phyloP scores from a whole-genome alignment of 2,113 vertebrate species.

The Hydropotes inermis region DNA sequence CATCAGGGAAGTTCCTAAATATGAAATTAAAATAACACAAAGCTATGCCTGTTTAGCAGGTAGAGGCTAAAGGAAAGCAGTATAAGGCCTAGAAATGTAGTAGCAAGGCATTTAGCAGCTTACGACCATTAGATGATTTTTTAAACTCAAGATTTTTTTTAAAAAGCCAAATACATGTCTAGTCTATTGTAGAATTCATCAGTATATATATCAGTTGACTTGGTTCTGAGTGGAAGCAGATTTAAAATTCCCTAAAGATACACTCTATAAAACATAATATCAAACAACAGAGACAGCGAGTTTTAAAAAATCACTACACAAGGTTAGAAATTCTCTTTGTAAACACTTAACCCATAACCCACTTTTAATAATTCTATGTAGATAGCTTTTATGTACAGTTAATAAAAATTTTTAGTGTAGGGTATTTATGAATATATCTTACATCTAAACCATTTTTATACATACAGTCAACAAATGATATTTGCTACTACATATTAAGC shows the following conservation, averaged over 20 bases:
- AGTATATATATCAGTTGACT: background rate
- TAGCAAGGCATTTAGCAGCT: background rate
- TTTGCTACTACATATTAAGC: background rate
- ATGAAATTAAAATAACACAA: conserved; percentile 29
- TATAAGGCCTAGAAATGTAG: background rate
- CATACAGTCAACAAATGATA: background rate
- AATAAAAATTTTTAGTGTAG: conserved; percentile 31
- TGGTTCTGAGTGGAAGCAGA: conserved; percentile 21
- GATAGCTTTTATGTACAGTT: background rate
- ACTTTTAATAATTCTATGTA: conserved; percentile 28
- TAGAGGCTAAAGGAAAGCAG: background rate
- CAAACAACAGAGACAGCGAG: background rate
- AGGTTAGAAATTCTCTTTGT: background rate
- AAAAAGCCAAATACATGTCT: background rate
- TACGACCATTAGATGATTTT: background rate
- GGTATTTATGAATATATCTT: background rate
- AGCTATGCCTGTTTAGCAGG: background rate
- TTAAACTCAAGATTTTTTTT: background rate
- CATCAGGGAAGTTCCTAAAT: background rate
- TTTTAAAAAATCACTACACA: background rate
- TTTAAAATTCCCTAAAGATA: conserved; percentile 38
- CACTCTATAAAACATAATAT: background rate
- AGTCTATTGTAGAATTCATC: background rate
- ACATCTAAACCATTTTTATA: background rate
- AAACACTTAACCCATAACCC: background rate